Evolutionary conservation across 2,888 invertebrate species (phyloP), one percentile per base, ranked within the genome.

Genomic region (Baccha elongata): DNA sequence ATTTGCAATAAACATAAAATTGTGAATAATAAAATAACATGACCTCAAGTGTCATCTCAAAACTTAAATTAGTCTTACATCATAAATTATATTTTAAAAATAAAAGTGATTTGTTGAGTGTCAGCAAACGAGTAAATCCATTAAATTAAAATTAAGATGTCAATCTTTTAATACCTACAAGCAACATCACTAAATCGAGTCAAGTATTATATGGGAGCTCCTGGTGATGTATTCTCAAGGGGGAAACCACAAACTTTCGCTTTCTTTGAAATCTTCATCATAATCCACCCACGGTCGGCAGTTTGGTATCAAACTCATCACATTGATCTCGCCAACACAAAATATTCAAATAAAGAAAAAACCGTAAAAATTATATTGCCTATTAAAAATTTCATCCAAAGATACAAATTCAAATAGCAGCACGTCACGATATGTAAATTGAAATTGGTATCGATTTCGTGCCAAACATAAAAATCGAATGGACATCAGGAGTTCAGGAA

Each of bases 211-310:
- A 13, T 37, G 19, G 37, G 4, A 13, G 37, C 19, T 26, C 26
- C 62, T 48, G 40, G 48, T 37, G 23, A 35, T 42, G 17, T 26
- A 35, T 37, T 53, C 42, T 68, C 48, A 58, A 55, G 42, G 64
- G 80, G 64, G 64, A 80, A 74, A 64, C 64, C 50, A n/a, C 11
- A 50, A 35, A 80, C 80, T 80, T 80, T 80, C 80, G 64, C 42
- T 80, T 74, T 73, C 62, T 40, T 37, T 68, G 8, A 37, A 52
- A 53, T 48, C 42, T 60, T 48, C 23, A 42, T 40, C 67, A 55
- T n/a, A n/a, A n/a, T 29, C 79, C 74, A 69, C 80, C 55, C n/a
- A 58, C 74, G 44, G 8, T 3, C 23, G 17, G 23, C 26, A 21
- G 13, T 11, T 23, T 13, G 19, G 23, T 60, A 15, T 68, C 48